A percentile compares a stretch with the other conserved stretches of the same genome.
These are phyloP conservation scores for Pan troglodytes DNA, from an alignment of 2,113 vertebrate species.

Conservation along the genomic window DNA sequence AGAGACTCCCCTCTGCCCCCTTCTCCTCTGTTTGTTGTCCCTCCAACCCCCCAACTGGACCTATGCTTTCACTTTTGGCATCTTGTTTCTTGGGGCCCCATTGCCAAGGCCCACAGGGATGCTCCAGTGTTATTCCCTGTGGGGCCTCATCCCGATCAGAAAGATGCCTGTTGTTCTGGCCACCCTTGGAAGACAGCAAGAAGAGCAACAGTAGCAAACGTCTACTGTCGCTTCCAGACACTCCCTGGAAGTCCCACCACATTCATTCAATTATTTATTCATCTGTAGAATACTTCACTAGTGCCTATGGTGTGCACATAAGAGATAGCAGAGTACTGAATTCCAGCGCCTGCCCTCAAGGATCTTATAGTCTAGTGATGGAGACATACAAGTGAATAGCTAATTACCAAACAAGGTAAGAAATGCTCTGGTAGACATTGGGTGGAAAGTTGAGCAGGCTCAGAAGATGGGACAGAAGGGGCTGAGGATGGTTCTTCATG, in stretches of 20 bases:
- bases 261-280: background rate
- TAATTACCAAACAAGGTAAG: too few relatives aligned
- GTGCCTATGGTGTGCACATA: background rate
- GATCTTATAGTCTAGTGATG: background rate
- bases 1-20: background rate
- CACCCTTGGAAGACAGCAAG: background rate
- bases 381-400: background rate
- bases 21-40: background rate
- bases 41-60: background rate
- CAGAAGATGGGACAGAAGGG: background rate
- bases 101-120: background rate
- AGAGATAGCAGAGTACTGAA: background rate
- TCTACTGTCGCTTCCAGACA: accelerated
- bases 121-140: background rate
- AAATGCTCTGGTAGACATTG: accelerated
- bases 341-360: too few relatives aligned
- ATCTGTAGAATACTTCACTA: too few relatives aligned
- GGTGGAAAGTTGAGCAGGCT: background rate
- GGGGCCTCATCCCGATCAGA: background rate
- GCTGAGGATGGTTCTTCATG: background rate
- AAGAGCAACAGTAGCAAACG: background rate
- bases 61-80: background rate
- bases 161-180: background rate
- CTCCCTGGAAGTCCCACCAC: background rate
- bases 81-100: background rate